These are phyloP conservation scores for Orthosia cruda DNA, from an alignment of 2,888 invertebrate genomes.

Conservation along the genomic window DNA sequence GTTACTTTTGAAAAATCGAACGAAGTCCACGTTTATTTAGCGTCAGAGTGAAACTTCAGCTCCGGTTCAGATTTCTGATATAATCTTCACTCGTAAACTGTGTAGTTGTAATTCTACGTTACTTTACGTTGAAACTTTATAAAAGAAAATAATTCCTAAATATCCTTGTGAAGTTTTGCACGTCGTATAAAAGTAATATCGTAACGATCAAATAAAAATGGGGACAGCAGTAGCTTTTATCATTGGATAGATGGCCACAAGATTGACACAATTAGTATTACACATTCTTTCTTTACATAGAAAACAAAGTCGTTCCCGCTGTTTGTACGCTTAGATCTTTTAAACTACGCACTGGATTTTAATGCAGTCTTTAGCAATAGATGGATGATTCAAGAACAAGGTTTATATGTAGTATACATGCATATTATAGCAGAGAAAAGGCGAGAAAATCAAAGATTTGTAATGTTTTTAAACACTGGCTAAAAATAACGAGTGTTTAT, in stretches of 20 bases:
- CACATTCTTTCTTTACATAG: too few relatives aligned
- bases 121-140: slow-evolving; percentile 10
- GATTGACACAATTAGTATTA: neutral
- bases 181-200: neutral
- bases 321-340: too few relatives aligned
- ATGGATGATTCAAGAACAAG: too few relatives aligned
- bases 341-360: too few relatives aligned
- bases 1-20: slow-evolving; percentile 60
- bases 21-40: slow-evolving; percentile 46
- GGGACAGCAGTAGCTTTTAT: neutral
- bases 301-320: too few relatives aligned
- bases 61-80: slow-evolving; percentile 37
- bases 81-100: slow-evolving; percentile 33
- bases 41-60: slow-evolving; percentile 21
- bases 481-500: too few relatives aligned
- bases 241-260: neutral
- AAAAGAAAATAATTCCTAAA: slow-evolving; percentile 12
- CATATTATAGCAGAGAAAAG: too few relatives aligned
- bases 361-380: too few relatives aligned
- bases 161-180: slow-evolving; percentile 7
- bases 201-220: neutral
- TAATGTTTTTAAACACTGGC: too few relatives aligned
- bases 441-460: too few relatives aligned
- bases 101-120: slow-evolving; percentile 18
- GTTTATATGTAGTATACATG: too few relatives aligned